Conservation (phyloP, 2,888 invertebrate genomes). For the Creontiades dilutus region DNA sequence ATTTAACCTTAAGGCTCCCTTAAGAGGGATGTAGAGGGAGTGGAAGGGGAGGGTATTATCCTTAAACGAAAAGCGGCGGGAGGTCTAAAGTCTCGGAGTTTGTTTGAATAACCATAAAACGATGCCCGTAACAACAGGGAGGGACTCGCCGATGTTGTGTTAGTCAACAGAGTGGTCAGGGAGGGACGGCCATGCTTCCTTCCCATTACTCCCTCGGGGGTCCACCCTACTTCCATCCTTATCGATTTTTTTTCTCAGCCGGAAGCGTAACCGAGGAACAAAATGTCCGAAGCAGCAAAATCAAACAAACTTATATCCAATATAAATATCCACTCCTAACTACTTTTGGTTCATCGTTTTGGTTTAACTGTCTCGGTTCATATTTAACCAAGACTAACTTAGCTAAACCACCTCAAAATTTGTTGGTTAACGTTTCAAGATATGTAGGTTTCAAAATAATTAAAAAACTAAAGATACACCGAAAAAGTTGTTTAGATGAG, state of each 20-base stretch:
- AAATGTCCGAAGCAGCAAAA: conserved; percentile 50
- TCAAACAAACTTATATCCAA: background rate
- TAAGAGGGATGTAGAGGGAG: background rate
- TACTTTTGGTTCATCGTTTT: no score
- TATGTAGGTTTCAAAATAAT: no score
- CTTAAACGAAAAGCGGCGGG: conserved; percentile 4
- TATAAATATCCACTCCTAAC: no score
- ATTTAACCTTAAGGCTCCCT: background rate
- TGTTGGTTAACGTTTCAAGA: no score
- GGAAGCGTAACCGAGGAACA: conserved; percentile 22
- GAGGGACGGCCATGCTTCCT: conserved; percentile 37
- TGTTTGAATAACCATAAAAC: conserved; percentile 58
- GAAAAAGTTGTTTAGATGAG: no score
- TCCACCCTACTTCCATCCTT: conserved; percentile 52
- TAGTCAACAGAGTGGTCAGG: conserved; percentile 62
- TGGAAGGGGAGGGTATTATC: background rate
- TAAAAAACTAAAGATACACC: no score
- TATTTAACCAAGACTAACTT: no score
- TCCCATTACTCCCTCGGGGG: conserved; percentile 59
- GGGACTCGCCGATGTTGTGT: conserved; percentile 27
- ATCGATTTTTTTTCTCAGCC: conserved; percentile 10
- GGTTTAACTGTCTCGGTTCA: no score
- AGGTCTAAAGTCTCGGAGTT: background rate
- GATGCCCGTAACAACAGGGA: conserved; percentile 20
- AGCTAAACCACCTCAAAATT: no score